phyloP scores from a whole-genome alignment of 2,888 invertebrate genomes.

The Dioctria linearis region DNA sequence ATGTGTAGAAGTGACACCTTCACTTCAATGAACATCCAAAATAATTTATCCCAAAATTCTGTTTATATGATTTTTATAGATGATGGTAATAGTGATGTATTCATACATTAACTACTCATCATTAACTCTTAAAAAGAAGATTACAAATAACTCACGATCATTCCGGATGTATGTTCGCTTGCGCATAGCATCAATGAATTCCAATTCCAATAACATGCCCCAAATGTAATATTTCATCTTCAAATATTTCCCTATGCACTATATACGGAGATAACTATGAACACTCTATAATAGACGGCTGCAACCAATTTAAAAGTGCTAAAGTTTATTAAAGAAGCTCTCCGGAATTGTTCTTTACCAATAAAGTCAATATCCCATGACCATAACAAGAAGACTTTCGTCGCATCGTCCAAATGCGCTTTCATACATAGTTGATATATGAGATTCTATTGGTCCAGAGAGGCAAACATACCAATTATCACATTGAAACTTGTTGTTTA shows the following conservation, averaged over 20 bases:
- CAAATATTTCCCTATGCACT: background rate
- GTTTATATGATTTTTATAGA: no score
- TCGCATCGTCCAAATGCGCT: slow-evolving; percentile 5
- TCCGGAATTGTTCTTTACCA: slow-evolving; percentile 9
- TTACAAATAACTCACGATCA: no score
- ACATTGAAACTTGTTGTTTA: slow-evolving; percentile 39
- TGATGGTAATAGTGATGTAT: no score
- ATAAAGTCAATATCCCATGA: slow-evolving; percentile 41
- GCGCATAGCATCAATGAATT: background rate
- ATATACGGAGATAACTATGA: background rate
- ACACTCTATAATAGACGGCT: background rate
- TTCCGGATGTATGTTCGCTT: no score
- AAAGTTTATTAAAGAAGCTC: background rate
- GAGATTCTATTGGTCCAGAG: slow-evolving; percentile 31
- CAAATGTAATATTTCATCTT: background rate
- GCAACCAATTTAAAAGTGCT: slow-evolving; percentile 40
- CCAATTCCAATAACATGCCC: background rate
- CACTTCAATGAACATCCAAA: no score
- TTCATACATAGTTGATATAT: background rate
- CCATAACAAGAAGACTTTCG: slow-evolving; percentile 36
- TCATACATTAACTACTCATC: no score
- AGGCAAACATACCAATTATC: slow-evolving; percentile 47
- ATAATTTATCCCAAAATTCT: no score
- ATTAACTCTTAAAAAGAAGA: no score
- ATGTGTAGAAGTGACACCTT: no score